phyloP scores from a whole-genome alignment of 2,113 vertebrate genomes.

The Silurus asotus region DNA sequence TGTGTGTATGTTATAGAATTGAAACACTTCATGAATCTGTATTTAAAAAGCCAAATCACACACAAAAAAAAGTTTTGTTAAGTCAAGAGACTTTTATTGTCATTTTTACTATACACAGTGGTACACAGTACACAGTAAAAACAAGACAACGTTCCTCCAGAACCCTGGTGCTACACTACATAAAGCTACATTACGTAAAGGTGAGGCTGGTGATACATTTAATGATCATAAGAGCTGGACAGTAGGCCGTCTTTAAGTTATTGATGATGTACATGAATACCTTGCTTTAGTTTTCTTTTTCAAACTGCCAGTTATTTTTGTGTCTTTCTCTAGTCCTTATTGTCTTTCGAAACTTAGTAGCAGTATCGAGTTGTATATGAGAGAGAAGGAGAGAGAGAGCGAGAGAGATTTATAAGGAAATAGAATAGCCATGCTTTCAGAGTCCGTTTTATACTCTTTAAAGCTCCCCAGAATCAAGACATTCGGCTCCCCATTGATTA shows the following conservation, averaged over 20 bases:
- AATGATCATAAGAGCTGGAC: background rate
- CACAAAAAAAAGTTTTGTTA: background rate
- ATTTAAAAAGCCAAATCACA: background rate
- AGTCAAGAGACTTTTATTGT: too few species aligned
- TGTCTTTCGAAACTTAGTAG: background rate
- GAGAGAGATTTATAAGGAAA: conserved; percentile 24
- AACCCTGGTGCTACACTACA: too few species aligned
- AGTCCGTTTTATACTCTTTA: conserved; percentile 72
- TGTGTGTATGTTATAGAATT: background rate
- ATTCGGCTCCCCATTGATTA: conserved; percentile 73
- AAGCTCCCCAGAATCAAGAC: conserved; percentile 68
- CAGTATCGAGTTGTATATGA: background rate
- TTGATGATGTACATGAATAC: background rate
- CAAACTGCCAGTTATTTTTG: background rate
- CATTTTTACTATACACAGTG: too few species aligned
- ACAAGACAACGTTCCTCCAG: too few species aligned
- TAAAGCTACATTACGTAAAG: too few species aligned
- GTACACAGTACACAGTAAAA: too few species aligned
- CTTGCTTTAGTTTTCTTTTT: background rate
- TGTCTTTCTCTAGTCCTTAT: background rate
- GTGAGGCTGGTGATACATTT: background rate
- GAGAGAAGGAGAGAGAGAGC: background rate
- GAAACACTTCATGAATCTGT: background rate
- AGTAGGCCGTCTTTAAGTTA: too few species aligned
- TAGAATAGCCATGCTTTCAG: conserved; percentile 63